phyloP scores from a whole-genome alignment of 2,888 invertebrate genomes.

The Heteropelma amictum region DNA sequence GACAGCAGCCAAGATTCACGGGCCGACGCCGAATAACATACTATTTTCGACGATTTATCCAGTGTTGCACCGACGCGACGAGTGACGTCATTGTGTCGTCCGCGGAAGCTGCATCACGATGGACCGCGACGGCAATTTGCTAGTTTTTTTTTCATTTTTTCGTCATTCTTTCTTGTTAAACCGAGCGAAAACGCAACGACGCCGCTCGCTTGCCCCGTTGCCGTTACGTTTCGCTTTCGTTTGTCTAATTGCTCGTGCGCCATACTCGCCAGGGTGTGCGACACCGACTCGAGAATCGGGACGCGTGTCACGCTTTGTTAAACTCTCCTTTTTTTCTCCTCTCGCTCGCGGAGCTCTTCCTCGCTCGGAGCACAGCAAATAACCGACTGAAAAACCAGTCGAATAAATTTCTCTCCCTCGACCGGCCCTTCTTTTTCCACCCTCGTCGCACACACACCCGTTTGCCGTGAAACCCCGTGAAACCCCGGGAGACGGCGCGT shows the following conservation, averaged over 20 bases:
- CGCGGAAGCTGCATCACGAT: background rate
- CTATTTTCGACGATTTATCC: too few species aligned
- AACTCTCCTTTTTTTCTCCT: background rate
- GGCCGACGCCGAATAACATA: too few species aligned
- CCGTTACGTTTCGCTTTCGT: too few species aligned
- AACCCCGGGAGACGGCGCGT: slow-evolving; percentile 35
- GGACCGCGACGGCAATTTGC: too few species aligned
- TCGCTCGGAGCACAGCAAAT: slow-evolving; percentile 2
- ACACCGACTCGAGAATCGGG: slow-evolving; percentile 38
- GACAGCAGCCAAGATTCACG: too few species aligned
- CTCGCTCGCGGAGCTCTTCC: background rate
- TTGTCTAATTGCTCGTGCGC: slow-evolving; percentile 62
- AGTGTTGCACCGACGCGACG: too few species aligned
- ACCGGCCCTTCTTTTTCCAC: slow-evolving; percentile 1
- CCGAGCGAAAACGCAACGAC: slow-evolving; percentile 63
- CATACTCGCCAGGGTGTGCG: slow-evolving; percentile 50
- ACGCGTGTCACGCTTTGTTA: slow-evolving; percentile 51
- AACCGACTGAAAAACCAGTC: slow-evolving; percentile 4
- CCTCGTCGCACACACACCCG: too few species aligned
- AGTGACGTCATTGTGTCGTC: too few species aligned
- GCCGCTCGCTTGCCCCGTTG: slow-evolving; percentile 53
- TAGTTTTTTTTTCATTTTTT: background rate
- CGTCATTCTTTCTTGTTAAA: slow-evolving; percentile 57
- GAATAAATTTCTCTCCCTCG: slow-evolving; percentile 39
- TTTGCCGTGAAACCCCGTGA: slow-evolving; percentile 44